Base-by-base conservation (phyloP, 2,888 invertebrate genomes). In the Micoletzkya japonica region DNA sequence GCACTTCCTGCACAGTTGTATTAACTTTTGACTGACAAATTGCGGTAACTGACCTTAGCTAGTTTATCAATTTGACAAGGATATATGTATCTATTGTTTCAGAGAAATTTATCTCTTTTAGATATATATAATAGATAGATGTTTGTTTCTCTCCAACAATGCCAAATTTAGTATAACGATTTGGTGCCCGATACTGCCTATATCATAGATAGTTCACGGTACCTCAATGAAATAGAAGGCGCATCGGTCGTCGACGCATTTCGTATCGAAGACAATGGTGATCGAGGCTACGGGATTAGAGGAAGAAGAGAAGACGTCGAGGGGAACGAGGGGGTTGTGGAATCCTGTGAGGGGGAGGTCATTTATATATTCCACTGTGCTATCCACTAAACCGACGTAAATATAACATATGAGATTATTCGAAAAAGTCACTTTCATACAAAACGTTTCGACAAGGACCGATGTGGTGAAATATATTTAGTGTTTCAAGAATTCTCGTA, bases 141-240 rank as follows among this genome's bases (percentile, higher is more conserved):
- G n/a, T n/a, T n/a, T n/a, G n/a, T n/a, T n/a, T n/a, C n/a, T n/a
- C n/a, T n/a, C n/a, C n/a, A n/a, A n/a, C n/a, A n/a, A n/a, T n/a
- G n/a, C n/a, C n/a, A n/a, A n/a, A n/a, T n/a, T n/a, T n/a, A n/a
- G n/a, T n/a, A n/a, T n/a, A n/a, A n/a, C n/a, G n/a, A n/a, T n/a
- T n/a, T n/a, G n/a, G n/a, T n/a, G n/a, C n/a, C n/a, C n/a, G n/a
- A n/a, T n/a, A n/a, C n/a, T 44, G 20, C 20, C 44, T 20, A 14
- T 10, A n/a, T 28, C 34, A n/a, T 34, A 14, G 39, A 36, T 36
- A 28, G 20, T 26, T 24, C n/a, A 20, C 24, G 82, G 76, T 79
- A 89, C 89, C 85, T 88, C 86, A 79, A 89, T 87, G 74, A 90
- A 88, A 52, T 88, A 86, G 39, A 90, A 86, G 71, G 87, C 87